Base-by-base conservation (phyloP, 1,140 invertebrate genomes). In the Scaptomyza pallida region DNA sequence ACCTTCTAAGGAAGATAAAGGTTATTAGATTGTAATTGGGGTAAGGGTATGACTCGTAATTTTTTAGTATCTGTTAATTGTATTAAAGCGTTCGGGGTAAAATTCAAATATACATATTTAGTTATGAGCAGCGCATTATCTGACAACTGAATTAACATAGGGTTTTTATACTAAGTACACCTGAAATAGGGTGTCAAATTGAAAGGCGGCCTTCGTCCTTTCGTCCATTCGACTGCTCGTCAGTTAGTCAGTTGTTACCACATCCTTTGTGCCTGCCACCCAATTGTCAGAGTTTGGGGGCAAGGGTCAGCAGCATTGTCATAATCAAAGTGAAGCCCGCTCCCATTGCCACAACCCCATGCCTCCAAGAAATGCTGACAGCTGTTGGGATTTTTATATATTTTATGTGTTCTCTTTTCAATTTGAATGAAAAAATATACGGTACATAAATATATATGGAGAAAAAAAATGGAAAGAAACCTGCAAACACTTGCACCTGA, bases 401-500 rank as follows among this genome's bases (percentile, higher is more conserved):
- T 59, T 9, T 56, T 44, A 26, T 51, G 6, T 33, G 47, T 72
- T 35, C 43, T 30, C 26, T 51, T 44, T 48, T 59, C 43, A 63
- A 75, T 75, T 75, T 75, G 65, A 63, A 60, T 60, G 16, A 41
- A 40, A 48, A 56, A 37, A 43, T 37, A n/a, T 0, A 12, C n/a
- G n/a, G n/a, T n/a, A n/a, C n/a, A n/a, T n/a, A n/a, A n/a, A n/a
- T n/a, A n/a, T n/a, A n/a, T n/a, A n/a, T n/a, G n/a, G n/a, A n/a
- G 16, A 41, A 40, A 48, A 56, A 37, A 43, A n/a, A n/a, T 0
- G 9, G 30, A 23, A 35, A 23, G 57, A 57, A 72, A 62, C 72
- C 40, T 61, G 63, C 60, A 0, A 77, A 64, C 68, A 80, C 64
- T 85, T 77, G 64, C 80, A 85, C 80, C 80, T 85, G 80, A 85